phyloP scores from a whole-genome alignment of 2,113 vertebrate species.

The Notiomystis cincta region DNA sequence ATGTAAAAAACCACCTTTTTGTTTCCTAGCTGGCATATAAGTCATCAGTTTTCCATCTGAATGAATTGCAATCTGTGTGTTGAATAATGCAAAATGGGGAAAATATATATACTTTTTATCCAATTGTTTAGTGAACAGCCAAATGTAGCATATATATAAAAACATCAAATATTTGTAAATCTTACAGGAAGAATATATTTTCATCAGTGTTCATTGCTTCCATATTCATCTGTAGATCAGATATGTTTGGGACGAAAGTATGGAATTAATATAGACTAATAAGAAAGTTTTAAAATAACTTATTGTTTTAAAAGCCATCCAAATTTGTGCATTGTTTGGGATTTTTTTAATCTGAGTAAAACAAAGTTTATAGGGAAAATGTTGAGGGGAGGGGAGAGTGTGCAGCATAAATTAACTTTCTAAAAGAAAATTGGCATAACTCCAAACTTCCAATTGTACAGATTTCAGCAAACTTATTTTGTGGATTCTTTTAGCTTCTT shows the following conservation, averaged over 20 bases:
- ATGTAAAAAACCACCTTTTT: slow-evolving; percentile 10
- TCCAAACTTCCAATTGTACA: neutral
- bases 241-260: neutral
- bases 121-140: neutral
- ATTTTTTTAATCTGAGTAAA: neutral
- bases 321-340: neutral
- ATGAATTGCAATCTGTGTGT: neutral
- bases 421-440: neutral
- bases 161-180: neutral
- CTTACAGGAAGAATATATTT: neutral
- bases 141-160: neutral
- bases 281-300: neutral
- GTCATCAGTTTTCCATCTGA: neutral
- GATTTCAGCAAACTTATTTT: neutral
- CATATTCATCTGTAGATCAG: neutral
- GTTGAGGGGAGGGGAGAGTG: accelerated
- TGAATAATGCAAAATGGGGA: neutral
- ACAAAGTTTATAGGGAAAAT: neutral
- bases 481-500: neutral
- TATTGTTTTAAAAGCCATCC: neutral
- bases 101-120: neutral
- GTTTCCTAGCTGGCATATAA: neutral
- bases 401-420: neutral
- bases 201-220: neutral
- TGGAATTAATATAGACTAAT: neutral